Percentiles rank a stretch among this genome's conserved stretches.
Evolutionary conservation across 2,888 invertebrate species (phyloP).

Genomic region (Tanytarsus gracilentus): DNA sequence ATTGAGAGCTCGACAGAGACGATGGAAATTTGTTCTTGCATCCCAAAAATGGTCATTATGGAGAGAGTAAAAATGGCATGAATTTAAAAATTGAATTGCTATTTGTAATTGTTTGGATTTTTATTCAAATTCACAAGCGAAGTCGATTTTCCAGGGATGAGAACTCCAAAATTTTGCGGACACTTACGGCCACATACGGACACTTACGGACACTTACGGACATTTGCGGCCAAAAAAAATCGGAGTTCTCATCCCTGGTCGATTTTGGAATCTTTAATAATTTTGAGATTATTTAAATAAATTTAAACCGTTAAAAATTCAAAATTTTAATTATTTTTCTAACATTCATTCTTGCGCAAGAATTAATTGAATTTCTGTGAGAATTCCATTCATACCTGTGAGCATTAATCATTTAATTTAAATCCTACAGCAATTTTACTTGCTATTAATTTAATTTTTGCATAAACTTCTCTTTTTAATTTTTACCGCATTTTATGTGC

Average conservation of each 20-base stretch:
- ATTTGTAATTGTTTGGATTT: slow-evolving; percentile 24
- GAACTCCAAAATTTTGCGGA: too few species aligned
- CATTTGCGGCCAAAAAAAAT: too few species aligned
- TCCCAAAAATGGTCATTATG: slow-evolving; percentile 19
- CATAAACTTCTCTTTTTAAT: slow-evolving; percentile 10
- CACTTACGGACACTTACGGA: too few species aligned
- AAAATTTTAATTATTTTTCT: neutral
- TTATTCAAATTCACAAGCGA: neutral
- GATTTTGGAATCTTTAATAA: too few species aligned
- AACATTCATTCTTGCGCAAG: neutral
- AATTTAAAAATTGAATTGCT: slow-evolving; percentile 23
- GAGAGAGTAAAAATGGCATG: neutral
- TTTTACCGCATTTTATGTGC: neutral
- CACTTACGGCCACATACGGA: too few species aligned
- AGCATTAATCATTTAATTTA: slow-evolving; percentile 17
- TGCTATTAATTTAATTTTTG: slow-evolving; percentile 7
- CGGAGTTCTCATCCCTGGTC: too few species aligned
- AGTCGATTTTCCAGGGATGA: neutral
- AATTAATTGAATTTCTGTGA: slow-evolving; percentile 3
- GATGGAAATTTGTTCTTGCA: slow-evolving; percentile 18
- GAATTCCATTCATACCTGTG: neutral
- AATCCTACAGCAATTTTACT: neutral
- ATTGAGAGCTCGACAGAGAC: slow-evolving; percentile 19
- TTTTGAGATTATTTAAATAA: too few species aligned
- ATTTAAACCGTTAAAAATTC: too few species aligned